Percentiles rank a stretch among this genome's conserved stretches.
These are phyloP conservation scores for Diorhabda sublineata DNA, from an alignment of 1,140 invertebrate genomes.

Conservation along the genomic window DNA sequence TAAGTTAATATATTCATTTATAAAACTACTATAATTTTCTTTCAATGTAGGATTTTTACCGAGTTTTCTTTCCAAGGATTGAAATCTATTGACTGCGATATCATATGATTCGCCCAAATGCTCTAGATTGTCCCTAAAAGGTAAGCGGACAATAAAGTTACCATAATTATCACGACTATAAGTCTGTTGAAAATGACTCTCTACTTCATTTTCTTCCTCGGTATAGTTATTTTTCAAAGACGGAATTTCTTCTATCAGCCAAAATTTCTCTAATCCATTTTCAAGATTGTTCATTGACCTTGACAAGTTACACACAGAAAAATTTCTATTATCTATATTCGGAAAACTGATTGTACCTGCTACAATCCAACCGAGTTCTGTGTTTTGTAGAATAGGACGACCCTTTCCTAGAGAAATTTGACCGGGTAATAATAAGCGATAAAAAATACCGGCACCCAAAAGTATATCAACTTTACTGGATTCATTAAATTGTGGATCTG, in stretches of 20 bases:
- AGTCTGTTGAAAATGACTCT: conserved; percentile 3
- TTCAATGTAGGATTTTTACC: conserved; percentile 8
- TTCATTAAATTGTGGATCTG: conserved; percentile 17
- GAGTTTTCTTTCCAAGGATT: conserved; percentile 18
- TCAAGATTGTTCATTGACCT: neutral
- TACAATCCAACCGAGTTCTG: conserved; percentile 18
- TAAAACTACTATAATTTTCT: conserved; percentile 31
- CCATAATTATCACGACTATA: conserved; percentile 3
- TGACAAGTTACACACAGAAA: neutral
- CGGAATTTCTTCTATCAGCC: neutral
- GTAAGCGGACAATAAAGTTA: conserved; percentile 20
- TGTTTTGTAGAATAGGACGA: conserved; percentile 18
- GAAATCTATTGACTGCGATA: conserved; percentile 19
- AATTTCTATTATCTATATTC: neutral
- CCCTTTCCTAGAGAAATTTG: conserved; percentile 14
- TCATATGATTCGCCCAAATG: neutral
- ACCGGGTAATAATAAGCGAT: conserved; percentile 2
- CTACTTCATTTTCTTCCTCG: neutral
- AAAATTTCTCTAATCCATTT: conserved; percentile 9
- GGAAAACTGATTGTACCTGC: neutral
- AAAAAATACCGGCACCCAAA: conserved; percentile 18
- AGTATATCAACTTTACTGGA: conserved; percentile 18
- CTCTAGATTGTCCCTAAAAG: neutral
- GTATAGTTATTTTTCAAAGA: neutral
- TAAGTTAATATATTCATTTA: conserved; percentile 39